Base-by-base conservation (phyloP, 2,797 vertebrate genomes). In the Pelodytes ibericus region DNA sequence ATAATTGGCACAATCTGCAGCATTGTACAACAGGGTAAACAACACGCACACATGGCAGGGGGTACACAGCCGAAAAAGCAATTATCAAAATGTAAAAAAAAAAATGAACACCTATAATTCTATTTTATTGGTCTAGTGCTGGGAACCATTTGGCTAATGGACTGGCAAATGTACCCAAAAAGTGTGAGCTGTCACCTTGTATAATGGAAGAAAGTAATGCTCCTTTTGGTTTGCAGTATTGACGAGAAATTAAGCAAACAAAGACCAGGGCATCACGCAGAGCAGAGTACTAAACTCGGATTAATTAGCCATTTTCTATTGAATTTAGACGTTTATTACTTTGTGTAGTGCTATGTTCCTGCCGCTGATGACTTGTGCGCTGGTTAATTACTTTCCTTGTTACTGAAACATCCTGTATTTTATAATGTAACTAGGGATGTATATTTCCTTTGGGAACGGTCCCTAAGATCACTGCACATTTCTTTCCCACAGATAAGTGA, bases 221-320 rank as follows among this genome's bases (percentile, higher is more conserved):
- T 15, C 18, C 44, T 15, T 47, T n/a, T 5, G 33, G 13, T 36
- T 36, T 5, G 13, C 2, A 49, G 44, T 1, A 49, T 2, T 13
- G 44, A 49, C 20, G 20, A 22, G 2, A 44, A 44, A 44, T 13
- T 24, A 53, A 53, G 11, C n/a, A 24, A 11, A 24, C 49, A 24
- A 1, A 53, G n/a, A 53, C 49, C 49, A 53, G 6, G 24, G 3
- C 49, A 53, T 22, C 6, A 20, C n/a, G 13, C n/a, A 53, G 26
- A 31, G 27, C 27, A 58, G 13, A 26, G 56, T 9, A 29, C 26
- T 31, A 10, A 15, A 13, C 7, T 7, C 22, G 13, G 56, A 15
- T 58, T 58, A 58, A 58, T 29, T 58, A n/a, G 15, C 58, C 16
- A 31, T 61, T 26, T n/a, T 20, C 16, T 61, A 61, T 61, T 61